A percentile compares a stretch with the other conserved stretches of the same genome.
These are phyloP conservation scores for Platanista minor DNA, from an alignment of 2,113 vertebrate genomes.

Conservation along the genomic window DNA sequence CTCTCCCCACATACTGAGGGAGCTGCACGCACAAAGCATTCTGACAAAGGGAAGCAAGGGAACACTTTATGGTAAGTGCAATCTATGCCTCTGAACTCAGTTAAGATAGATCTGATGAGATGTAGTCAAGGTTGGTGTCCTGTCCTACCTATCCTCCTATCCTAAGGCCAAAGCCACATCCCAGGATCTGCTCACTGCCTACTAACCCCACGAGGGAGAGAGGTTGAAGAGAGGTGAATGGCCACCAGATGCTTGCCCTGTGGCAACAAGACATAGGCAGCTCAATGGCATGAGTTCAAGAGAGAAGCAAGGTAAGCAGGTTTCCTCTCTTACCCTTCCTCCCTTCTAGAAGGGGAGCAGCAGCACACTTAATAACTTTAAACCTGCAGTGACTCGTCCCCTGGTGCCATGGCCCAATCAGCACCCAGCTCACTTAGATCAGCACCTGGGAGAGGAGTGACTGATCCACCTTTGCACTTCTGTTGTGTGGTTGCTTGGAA, in stretches of 20 bases:
- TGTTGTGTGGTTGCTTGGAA: background rate
- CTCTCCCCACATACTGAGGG: background rate
- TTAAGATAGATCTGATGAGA: background rate
- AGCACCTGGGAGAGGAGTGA: background rate
- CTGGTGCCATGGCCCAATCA: background rate
- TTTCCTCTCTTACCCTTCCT: background rate
- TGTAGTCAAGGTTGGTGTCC: background rate
- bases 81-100: background rate
- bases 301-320: background rate
- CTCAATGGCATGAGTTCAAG: background rate
- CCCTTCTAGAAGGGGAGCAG: background rate
- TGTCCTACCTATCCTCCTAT: background rate
- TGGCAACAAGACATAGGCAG: background rate
- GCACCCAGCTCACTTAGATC: background rate
- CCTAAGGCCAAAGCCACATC: background rate
- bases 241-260: background rate
- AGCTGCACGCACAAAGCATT: background rate
- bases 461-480: background rate
- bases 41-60: background rate
- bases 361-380: background rate
- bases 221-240: background rate
- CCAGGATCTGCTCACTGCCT: background rate
- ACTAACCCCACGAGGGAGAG: background rate
- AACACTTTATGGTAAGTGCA: background rate
- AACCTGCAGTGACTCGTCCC: background rate